A percentile compares a stretch with the other conserved stretches of the same genome.
Evolutionary conservation across 2,113 vertebrate species (phyloP).

Genomic region (Labrus mixtus): DNA sequence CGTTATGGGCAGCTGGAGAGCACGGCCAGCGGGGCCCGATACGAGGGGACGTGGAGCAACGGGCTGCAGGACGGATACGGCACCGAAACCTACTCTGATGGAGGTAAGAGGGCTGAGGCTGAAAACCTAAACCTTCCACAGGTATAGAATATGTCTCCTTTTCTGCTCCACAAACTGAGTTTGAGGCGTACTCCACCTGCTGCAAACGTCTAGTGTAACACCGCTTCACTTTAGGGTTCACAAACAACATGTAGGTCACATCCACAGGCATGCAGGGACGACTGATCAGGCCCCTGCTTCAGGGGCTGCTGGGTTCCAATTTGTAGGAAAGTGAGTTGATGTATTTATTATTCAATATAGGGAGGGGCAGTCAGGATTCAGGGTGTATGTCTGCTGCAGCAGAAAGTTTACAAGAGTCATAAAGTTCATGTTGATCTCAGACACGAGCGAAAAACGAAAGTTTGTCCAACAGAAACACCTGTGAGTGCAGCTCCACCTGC

Average conservation of each 20-base stretch:
- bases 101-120: conserved; percentile 86
- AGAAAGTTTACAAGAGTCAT: neutral
- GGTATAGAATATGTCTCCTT: too few relatives aligned
- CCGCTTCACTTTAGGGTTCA: too few relatives aligned
- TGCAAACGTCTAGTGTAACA: too few relatives aligned
- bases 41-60: conserved; percentile 98
- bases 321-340: neutral
- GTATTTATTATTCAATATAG: too few relatives aligned
- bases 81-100: conserved; percentile 97
- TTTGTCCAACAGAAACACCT: neutral
- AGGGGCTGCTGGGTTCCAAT: neutral
- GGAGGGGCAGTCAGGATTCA: too few relatives aligned
- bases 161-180: too few relatives aligned
- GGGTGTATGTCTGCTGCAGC: too few relatives aligned
- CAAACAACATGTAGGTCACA: conserved; percentile 53
- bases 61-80: conserved; percentile 98
- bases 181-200: too few relatives aligned
- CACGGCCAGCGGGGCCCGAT: conserved; percentile 92
- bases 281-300: neutral
- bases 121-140: too few relatives aligned
- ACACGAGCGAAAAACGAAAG: neutral
- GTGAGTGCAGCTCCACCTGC: neutral
- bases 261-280: conserved; percentile 1
- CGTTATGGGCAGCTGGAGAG: conserved; percentile 98
- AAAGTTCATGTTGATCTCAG: neutral